A percentile compares a stretch with the other conserved stretches of the same genome.
Conservation (phyloP, 2,797 vertebrate species). For the Ibycter americanus region DNA sequence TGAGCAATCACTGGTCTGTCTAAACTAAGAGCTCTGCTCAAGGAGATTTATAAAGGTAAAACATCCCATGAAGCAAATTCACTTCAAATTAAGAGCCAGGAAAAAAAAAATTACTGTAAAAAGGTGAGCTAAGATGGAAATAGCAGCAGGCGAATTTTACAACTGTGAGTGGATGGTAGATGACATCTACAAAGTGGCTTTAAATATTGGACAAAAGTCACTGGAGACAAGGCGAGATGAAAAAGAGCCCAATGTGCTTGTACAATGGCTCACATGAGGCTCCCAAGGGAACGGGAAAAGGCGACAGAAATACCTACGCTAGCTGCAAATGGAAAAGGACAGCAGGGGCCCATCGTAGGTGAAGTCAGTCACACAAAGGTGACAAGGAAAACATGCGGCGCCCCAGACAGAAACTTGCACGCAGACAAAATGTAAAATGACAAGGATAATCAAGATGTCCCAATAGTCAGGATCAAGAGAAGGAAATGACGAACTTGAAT, state of each 20-base stretch:
- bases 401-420: not conserved
- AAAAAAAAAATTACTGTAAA: not conserved
- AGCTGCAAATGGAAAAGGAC: not conserved
- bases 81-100: not conserved
- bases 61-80: not conserved
- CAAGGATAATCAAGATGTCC: not conserved
- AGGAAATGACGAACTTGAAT: not conserved
- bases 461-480: accelerated
- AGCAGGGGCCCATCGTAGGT: not conserved
- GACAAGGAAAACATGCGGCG: not conserved
- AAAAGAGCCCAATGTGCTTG: not conserved
- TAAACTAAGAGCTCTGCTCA: not conserved
- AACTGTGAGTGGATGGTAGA: not conserved
- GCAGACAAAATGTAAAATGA: not conserved
- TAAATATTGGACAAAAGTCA: not conserved
- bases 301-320: not conserved
- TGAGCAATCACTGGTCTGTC: not conserved
- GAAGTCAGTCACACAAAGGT: not conserved
- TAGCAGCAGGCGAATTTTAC: not conserved
- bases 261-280: not conserved
- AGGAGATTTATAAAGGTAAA: not conserved
- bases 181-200: not conserved
- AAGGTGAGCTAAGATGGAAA: not conserved
- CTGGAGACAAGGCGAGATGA: not conserved
- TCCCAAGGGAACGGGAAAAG: not conserved